Evolutionary conservation across 2,113 vertebrate species (phyloP).

Genomic region (Leptocoma aspasia): DNA sequence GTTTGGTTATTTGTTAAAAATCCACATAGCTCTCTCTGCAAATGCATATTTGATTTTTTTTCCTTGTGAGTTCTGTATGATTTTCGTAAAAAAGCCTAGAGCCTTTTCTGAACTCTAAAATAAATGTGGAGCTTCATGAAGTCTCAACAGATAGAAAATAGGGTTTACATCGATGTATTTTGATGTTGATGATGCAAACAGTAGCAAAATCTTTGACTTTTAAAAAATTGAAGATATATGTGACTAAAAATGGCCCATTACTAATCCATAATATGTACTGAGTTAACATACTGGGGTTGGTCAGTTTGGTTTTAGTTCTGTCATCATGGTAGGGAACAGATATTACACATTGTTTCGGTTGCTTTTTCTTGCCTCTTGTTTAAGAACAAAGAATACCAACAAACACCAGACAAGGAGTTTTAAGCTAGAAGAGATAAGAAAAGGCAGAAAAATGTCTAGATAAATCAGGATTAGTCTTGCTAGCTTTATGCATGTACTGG

Average conservation of each 20-base stretch:
- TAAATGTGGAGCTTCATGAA: background rate
- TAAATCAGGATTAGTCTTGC: background rate
- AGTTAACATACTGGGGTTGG: background rate
- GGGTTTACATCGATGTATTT: background rate
- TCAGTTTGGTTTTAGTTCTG: background rate
- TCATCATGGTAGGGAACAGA: background rate
- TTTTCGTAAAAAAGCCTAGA: background rate
- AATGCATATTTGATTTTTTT: background rate
- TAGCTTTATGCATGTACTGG: background rate
- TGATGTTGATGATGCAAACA: background rate
- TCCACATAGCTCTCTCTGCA: background rate
- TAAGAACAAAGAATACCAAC: background rate
- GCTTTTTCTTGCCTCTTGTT: background rate
- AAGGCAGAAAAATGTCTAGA: background rate
- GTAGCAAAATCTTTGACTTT: background rate
- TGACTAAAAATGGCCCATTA: background rate
- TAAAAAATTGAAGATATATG: background rate
- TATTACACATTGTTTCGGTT: background rate
- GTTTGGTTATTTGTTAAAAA: conserved; percentile 18
- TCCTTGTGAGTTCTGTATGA: background rate
- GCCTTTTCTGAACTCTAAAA: background rate
- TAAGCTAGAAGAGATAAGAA: background rate
- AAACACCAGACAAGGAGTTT: background rate
- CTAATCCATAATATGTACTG: background rate
- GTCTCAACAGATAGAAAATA: background rate